Base-by-base conservation (phyloP, 2,113 vertebrate genomes). In the Xenopus borealis region DNA sequence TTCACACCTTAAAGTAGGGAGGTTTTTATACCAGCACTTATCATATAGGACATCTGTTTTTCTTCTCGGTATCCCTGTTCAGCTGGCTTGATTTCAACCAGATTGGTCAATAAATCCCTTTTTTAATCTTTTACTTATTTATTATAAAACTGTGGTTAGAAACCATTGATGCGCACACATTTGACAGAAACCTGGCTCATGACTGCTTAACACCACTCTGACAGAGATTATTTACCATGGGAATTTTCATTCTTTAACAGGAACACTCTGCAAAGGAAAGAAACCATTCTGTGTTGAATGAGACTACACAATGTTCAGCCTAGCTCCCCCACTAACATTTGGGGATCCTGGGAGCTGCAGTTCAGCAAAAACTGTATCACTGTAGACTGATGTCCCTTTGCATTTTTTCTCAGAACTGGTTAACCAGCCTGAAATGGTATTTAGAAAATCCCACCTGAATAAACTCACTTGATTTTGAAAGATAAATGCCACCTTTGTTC, bases 31-130 rank as follows among this genome's bases (percentile, higher is more conserved):
- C 17, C 62, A 69, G 73, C 66, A 63, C 82, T 83, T 83, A 87
- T 86, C 83, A 85, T 87, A 86, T 86, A 83, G 86, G 88, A 91
- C 91, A 93, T 93, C 91, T 93, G 91, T 89, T 93, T 92, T 89
- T 87, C 90, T 90, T 91, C 90, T 91, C 83, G 80, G 87, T 82
- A 87, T 86, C 86, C 86, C 85, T 71, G 86, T 91, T 91, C 90
- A 90, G 91, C 90, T 90, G 89, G 85, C 88, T 89, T 93, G 91
- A 93, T 93, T 89, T 91, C 85, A 91, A 88, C 88, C 91, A 93
- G 91, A 91, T 85, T 89, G 82, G 81, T 83, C 89, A 82, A 85
- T 87, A 85, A 86, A 89, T 82, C 81, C 62, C 40, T 69, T 68
- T 75, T 69, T 69, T 62, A 77, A 77, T 77, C 74, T 63, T 62